Base-by-base conservation (phyloP, 2,113 vertebrate species). In the Ornithorhynchus anatinus region DNA sequence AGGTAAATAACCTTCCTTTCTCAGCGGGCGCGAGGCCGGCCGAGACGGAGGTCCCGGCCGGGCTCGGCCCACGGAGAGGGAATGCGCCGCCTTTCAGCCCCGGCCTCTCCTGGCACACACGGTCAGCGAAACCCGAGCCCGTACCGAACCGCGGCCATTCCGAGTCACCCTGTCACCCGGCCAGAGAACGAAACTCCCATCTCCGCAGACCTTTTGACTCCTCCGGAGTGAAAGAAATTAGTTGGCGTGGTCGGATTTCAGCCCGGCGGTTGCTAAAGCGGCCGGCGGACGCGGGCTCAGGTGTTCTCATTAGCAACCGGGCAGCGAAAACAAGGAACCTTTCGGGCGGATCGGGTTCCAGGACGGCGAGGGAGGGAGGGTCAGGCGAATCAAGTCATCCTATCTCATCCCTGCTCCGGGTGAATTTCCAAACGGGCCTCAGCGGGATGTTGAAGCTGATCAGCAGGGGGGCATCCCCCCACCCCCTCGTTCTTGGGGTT, bases 131-230 rank as follows among this genome's bases (percentile, higher is more conserved):
- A 61, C 31, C 48, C 39, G 5, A 72, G 42, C 13, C n/a, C 6
- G 5, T 43, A 79, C 6, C 50, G 44, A 32, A 74, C 80, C 51
- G 67, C 59, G 69, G 25, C 15, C 36, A 42, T 74, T 65, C 39
- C 40, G 4, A 63, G 33, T 16, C 23, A 40, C 33, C 23, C 32
- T 59, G 43, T 60, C 48, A 73, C 13, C n/a, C 10, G 45, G 27
- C 35, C 60, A 73, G 37, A 59, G 29, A 72, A 57, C 22, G 42
- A 38, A 59, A 42, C 60, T 19, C 6, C 19, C 15, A 12, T 33
- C 8, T 67, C 43, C 72, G 73, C 37, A 70, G n/a, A 48, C 37
- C 13, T 62, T 59, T 48, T 64, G 36, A 52, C 22, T 84, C 33
- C 61, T 11, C 2, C 25, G 37, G 58, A 73, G 17, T 36, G 14